Percentiles rank a stretch among this genome's conserved stretches.
Evolutionary conservation across 2,113 vertebrate species (phyloP).

Genomic region (Paralichthys olivaceus): DNA sequence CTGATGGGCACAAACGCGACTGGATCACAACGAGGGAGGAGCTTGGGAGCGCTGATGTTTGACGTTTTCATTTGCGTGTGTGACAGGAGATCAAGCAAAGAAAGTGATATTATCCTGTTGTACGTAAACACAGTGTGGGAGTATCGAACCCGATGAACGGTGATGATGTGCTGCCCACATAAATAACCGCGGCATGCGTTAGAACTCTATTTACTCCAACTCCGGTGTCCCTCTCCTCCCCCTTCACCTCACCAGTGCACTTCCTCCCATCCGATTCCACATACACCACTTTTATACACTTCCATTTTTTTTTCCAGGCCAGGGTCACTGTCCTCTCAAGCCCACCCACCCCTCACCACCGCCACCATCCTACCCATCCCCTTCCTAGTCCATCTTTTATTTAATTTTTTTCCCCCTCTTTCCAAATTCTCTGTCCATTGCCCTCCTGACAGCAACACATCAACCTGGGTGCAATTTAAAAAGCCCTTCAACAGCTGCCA

Average conservation of each 20-base stretch:
- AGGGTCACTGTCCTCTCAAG: constrained; percentile 58
- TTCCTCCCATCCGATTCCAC: not conserved
- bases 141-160: constrained; percentile 39
- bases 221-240: not conserved
- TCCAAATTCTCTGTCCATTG: constrained; percentile 63
- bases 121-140: constrained; percentile 53
- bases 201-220: constrained; percentile 42
- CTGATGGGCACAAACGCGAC: constrained; percentile 23
- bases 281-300: too few relatives aligned
- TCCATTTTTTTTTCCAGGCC: constrained; percentile 29
- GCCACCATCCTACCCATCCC: not conserved
- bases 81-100: constrained; percentile 37
- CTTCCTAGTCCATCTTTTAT: constrained; percentile 6
- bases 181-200: constrained; percentile 42
- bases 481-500: constrained; percentile 81
- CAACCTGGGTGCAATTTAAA: constrained; percentile 80
- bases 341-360: not conserved
- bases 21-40: not conserved
- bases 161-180: constrained; percentile 36
- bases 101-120: constrained; percentile 46
- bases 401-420: not conserved
- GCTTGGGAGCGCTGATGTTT: constrained; percentile 21
- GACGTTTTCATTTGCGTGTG: constrained; percentile 55
- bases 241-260: not conserved
- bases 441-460: constrained; percentile 78